Percentiles rank a stretch among this genome's conserved stretches.
Evolutionary conservation across 1,140 invertebrate genomes (phyloP).

Genomic region (Heliconius eleuchia): DNA sequence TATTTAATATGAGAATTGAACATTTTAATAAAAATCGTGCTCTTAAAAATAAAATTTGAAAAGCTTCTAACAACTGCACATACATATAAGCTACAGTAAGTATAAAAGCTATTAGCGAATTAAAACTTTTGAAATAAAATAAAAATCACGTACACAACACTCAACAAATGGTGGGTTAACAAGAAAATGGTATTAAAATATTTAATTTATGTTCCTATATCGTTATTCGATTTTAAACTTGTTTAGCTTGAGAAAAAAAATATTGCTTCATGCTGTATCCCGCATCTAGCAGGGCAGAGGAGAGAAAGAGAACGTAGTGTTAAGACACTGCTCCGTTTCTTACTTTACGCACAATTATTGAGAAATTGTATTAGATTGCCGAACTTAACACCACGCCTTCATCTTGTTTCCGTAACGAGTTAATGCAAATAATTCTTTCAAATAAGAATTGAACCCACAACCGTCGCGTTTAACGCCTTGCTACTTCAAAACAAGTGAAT

Average conservation of each 20-base stretch:
- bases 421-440: no score
- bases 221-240: neutral
- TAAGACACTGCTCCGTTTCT: no score
- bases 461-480: no score
- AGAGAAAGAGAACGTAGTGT: no score
- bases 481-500: no score
- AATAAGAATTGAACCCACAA: no score
- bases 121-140: neutral
- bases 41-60: neutral
- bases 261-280: no score
- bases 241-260: neutral
- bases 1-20: neutral
- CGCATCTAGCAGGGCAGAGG: no score
- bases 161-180: neutral
- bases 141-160: neutral
- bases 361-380: no score
- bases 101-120: neutral
- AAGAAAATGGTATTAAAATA: neutral
- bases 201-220: neutral
- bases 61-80: neutral
- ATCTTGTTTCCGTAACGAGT: no score
- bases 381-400: no score
- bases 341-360: no score
- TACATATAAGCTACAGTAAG: neutral
- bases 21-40: neutral